phyloP scores from a whole-genome alignment of 1,140 invertebrate species.

The Phenacoccus solenopsis region DNA sequence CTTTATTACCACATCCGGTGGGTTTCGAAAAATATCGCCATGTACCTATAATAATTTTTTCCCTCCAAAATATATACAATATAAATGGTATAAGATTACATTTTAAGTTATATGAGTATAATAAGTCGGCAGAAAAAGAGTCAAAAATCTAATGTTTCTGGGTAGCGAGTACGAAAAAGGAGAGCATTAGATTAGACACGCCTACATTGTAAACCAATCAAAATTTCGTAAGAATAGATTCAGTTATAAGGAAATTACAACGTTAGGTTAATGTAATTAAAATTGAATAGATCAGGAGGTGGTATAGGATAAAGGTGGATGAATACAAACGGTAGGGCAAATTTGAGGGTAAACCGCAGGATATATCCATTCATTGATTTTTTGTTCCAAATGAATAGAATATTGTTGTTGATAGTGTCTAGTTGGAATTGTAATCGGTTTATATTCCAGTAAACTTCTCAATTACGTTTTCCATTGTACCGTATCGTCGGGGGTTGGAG shows the following conservation, averaged over 20 bases:
- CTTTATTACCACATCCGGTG: constrained; percentile 8
- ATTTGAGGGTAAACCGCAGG: constrained; percentile 8
- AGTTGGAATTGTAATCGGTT: constrained; percentile 16
- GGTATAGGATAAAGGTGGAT: constrained; percentile 13
- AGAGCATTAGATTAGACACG: not conserved
- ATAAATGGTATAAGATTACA: constrained; percentile 4
- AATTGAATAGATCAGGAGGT: constrained; percentile 16
- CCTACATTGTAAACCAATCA: constrained; percentile 15
- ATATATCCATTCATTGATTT: constrained; percentile 16
- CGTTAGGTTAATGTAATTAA: constrained; percentile 18
- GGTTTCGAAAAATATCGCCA: not conserved
- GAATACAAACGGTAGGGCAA: not conserved
- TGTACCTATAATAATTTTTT: not conserved
- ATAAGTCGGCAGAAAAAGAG: not conserved
- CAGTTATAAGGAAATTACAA: constrained; percentile 18
- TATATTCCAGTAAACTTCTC: constrained; percentile 16
- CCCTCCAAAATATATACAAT: not conserved
- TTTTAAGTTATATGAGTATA: not conserved
- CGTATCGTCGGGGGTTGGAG: constrained; percentile 10
- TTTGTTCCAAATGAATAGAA: constrained; percentile 11
- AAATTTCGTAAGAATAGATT: constrained; percentile 8
- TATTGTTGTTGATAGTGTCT: constrained; percentile 15
- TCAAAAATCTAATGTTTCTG: not conserved
- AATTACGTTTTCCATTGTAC: constrained; percentile 11
- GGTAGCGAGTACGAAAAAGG: not conserved